Evolutionary conservation across 1,140 invertebrate species (phyloP).

Genomic region (Megalonaias nervosa): DNA sequence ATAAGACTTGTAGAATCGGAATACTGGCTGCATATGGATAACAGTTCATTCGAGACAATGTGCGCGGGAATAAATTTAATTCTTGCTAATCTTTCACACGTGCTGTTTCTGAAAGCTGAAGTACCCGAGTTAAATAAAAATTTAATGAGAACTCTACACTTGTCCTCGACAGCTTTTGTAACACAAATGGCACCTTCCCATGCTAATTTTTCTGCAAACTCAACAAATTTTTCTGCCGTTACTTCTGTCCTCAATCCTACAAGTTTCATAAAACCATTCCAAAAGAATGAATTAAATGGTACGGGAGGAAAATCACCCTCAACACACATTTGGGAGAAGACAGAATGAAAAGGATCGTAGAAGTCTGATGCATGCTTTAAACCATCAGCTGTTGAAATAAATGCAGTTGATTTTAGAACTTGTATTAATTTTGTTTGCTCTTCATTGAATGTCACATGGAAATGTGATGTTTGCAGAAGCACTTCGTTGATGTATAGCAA

Average conservation of each 20-base stretch:
- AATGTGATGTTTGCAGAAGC: neutral
- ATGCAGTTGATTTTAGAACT: neutral
- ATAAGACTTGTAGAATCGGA: neutral
- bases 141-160: neutral
- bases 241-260: constrained; percentile 16
- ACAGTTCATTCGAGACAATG: neutral
- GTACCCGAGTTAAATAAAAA: neutral
- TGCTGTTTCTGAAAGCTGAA: neutral
- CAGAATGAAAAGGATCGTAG: neutral
- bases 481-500: constrained; percentile 1
- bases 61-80: constrained; percentile 11
- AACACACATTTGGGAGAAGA: constrained; percentile 3
- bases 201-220: constrained; percentile 17
- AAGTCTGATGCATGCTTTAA: constrained; percentile 3
- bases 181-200: neutral
- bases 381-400: neutral
- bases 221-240: constrained; percentile 6
- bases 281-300: neutral
- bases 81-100: neutral
- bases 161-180: neutral
- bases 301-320: constrained; percentile 3
- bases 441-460: neutral
- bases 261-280: constrained; percentile 15
- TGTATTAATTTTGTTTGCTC: constrained; percentile 1
- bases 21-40: neutral